Evolutionary conservation across 2,888 invertebrate genomes (phyloP).

Genomic region (Agriotes lineatus): DNA sequence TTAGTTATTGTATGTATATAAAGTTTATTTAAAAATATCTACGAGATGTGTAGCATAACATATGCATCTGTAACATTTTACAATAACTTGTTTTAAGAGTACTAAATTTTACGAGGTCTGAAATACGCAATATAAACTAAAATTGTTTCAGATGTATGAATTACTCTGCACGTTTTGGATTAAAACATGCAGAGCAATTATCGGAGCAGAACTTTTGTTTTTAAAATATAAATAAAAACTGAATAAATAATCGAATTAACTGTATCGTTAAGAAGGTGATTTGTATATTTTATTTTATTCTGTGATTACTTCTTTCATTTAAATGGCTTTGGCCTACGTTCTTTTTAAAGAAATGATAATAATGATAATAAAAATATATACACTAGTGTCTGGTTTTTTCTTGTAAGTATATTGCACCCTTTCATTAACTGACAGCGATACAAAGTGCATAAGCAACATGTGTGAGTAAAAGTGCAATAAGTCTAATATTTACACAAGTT

Average conservation of each 20-base stretch:
- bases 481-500: no score
- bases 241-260: background rate
- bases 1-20: conserved; percentile 10
- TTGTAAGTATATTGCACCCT: no score
- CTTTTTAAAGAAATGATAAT: conserved; percentile 39
- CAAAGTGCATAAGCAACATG: no score
- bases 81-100: background rate
- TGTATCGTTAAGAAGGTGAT: conserved; percentile 41
- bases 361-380: conserved; percentile 20
- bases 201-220: background rate
- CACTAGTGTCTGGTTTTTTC: background rate
- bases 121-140: no score
- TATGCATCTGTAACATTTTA: background rate
- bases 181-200: background rate
- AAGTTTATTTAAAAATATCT: conserved; percentile 8
- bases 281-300: conserved; percentile 49
- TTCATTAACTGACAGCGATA: no score
- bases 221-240: background rate
- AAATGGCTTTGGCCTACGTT: conserved; percentile 47
- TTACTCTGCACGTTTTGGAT: background rate
- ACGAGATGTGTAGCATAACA: conserved; percentile 3
- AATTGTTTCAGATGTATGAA: background rate
- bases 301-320: conserved; percentile 48
- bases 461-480: no score
- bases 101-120: background rate